phyloP scores from a whole-genome alignment of 2,888 invertebrate species.

The Apodemia mormo region DNA sequence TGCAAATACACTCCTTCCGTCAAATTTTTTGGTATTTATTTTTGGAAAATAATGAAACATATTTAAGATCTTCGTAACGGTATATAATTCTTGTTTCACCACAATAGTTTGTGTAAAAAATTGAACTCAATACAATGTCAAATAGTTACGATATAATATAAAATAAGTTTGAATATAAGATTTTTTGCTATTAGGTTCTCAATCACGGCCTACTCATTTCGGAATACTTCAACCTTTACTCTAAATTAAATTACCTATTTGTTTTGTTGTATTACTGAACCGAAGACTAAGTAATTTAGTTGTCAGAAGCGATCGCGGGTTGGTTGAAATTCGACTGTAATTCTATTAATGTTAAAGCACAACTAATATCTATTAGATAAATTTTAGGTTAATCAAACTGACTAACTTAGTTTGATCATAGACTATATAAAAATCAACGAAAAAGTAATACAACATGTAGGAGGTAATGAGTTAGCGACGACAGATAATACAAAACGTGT shows the following conservation, averaged over 20 bases:
- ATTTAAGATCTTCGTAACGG: background rate
- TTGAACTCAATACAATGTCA: background rate
- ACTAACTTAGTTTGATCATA: too few species aligned
- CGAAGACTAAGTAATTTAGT: slow-evolving; percentile 3
- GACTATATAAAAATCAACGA: too few species aligned
- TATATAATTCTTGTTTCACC: background rate
- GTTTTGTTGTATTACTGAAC: background rate
- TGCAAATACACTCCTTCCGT: too few species aligned
- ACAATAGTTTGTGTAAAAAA: background rate
- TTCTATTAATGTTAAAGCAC: too few species aligned
- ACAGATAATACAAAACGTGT: slow-evolving; percentile 9
- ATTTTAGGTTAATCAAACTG: too few species aligned
- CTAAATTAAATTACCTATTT: background rate
- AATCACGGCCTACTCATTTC: slow-evolving; percentile 1
- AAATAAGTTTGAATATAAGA: background rate
- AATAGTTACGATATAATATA: background rate
- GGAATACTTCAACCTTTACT: slow-evolving; percentile 4
- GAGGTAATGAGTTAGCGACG: background rate
- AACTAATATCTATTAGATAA: too few species aligned
- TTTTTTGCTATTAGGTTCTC: background rate
- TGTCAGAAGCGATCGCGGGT: background rate
- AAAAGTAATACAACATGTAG: background rate
- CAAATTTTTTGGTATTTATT: too few species aligned
- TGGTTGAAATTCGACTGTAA: too few species aligned
- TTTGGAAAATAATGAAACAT: background rate